A percentile compares a stretch with the other conserved stretches of the same genome.
Evolutionary conservation across 2,797 vertebrate genomes (phyloP).

Genomic region (Oreonectes daqikongensis): DNA sequence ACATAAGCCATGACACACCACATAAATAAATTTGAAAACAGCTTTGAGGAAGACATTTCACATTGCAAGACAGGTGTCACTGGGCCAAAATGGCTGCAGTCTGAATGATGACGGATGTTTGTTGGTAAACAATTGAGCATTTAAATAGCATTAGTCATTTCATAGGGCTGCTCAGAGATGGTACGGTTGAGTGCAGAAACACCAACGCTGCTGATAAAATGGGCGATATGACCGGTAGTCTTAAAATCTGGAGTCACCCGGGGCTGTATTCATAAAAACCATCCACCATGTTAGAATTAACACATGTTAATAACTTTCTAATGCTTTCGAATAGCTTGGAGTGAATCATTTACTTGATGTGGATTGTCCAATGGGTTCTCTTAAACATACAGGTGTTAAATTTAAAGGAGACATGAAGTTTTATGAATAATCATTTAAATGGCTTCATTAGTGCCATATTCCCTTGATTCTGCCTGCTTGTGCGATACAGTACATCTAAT

Average conservation of each 20-base stretch:
- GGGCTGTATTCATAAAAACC: conserved; percentile 50
- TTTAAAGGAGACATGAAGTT: conserved; percentile 57
- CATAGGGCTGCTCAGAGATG: too few species aligned
- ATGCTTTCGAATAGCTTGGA: conserved; percentile 56
- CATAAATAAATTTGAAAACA: conserved; percentile 18
- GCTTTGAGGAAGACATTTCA: conserved; percentile 17
- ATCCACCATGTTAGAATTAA: conserved; percentile 56
- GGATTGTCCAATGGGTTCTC: conserved; percentile 54
- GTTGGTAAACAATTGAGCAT: conserved; percentile 33
- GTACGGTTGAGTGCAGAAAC: neutral
- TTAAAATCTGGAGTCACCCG: conserved; percentile 8
- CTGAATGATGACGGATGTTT: conserved; percentile 2
- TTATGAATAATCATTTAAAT: conserved; percentile 62
- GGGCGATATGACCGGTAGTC: neutral
- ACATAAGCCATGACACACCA: conserved; percentile 28
- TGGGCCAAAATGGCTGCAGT: conserved; percentile 8
- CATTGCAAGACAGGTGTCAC: conserved; percentile 1
- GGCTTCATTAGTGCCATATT: conserved; percentile 17
- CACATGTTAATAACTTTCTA: conserved; percentile 54
- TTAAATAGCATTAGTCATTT: too few species aligned
- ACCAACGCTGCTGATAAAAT: neutral
- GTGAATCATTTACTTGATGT: conserved; percentile 55
- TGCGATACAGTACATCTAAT: conserved; percentile 12
- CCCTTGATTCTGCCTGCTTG: conserved; percentile 25
- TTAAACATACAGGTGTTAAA: conserved; percentile 60